A percentile compares a stretch with the other conserved stretches of the same genome.
Conservation (phyloP, 1,140 invertebrate genomes). For the Drosophila ogumai region DNA sequence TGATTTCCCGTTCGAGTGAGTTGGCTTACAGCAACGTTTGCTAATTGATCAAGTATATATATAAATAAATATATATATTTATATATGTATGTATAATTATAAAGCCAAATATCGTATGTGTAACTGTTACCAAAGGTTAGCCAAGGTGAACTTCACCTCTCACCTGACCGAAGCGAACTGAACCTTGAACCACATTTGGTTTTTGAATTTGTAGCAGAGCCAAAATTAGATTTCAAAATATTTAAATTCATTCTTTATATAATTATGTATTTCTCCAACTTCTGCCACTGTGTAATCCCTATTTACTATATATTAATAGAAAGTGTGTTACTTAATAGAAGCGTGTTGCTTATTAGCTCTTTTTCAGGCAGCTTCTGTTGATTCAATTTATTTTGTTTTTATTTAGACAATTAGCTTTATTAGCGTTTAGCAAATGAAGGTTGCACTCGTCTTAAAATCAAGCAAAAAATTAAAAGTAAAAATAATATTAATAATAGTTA, state of each 20-base stretch:
- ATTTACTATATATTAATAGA: neutral
- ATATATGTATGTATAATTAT: slow-evolving; percentile 16
- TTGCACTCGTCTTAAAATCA: neutral
- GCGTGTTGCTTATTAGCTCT: slow-evolving; percentile 24
- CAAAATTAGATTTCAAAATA: slow-evolving; percentile 1
- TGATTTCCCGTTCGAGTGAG: slow-evolving; percentile 3
- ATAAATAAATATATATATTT: neutral
- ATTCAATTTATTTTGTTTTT: slow-evolving; percentile 10
- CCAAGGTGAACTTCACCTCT: slow-evolving; percentile 37
- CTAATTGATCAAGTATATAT: slow-evolving; percentile 32
- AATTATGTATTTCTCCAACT: neutral
- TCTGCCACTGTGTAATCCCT: too few relatives aligned
- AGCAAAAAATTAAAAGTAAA: neutral
- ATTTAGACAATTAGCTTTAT: slow-evolving; percentile 28
- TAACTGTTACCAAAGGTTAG: slow-evolving; percentile 21
- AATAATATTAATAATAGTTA: neutral
- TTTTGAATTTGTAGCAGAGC: neutral
- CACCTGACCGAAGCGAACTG: slow-evolving; percentile 2
- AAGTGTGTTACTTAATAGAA: slow-evolving; percentile 17
- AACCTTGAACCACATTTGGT: slow-evolving; percentile 8
- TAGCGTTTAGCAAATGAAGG: slow-evolving; percentile 25
- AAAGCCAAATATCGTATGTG: slow-evolving; percentile 20
- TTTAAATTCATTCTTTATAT: neutral
- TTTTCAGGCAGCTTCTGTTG: slow-evolving; percentile 1
- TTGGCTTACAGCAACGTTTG: slow-evolving; percentile 23